Conservation (phyloP, 2,797 vertebrate species). For the Pangasius macronema region DNA sequence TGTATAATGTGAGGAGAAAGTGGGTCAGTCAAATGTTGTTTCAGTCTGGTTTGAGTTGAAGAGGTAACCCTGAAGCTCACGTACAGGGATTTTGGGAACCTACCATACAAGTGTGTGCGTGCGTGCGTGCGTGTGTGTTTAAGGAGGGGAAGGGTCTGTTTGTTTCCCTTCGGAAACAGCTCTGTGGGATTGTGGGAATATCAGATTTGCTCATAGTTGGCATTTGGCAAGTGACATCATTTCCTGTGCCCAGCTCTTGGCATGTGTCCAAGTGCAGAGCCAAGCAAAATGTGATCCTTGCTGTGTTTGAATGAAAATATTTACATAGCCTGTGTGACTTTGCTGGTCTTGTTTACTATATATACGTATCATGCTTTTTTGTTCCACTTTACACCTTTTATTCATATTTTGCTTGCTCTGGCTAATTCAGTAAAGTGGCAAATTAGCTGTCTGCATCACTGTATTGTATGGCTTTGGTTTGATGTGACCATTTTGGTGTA, state of each 20-base stretch:
- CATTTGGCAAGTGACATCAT: conserved; percentile 71
- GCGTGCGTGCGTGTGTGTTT: conserved; percentile 34
- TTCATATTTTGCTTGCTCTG: conserved; percentile 21
- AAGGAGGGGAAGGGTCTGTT: conserved; percentile 64
- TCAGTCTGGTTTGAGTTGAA: conserved; percentile 16
- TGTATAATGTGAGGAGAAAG: background rate
- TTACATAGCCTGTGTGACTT: conserved; percentile 44
- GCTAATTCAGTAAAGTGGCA: background rate
- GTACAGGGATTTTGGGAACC: conserved; percentile 55
- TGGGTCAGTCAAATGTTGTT: background rate
- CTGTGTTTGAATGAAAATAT: conserved; percentile 50
- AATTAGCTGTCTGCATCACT: background rate
- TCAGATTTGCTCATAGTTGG: conserved; percentile 73
- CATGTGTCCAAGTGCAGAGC: conserved; percentile 55
- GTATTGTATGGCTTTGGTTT: background rate
- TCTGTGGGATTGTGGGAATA: conserved; percentile 73
- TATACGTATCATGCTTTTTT: background rate
- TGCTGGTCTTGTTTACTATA: conserved; percentile 45
- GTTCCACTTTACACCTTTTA: background rate
- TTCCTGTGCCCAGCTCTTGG: conserved; percentile 71
- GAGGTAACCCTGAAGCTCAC: conserved; percentile 33
- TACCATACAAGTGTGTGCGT: conserved; percentile 49
- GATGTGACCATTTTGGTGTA: background rate
- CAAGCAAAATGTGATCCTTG: conserved; percentile 52
- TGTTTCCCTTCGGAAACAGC: conserved; percentile 75